Base-by-base conservation (phyloP, 2,797 vertebrate species). In the Anas bahamensis region DNA sequence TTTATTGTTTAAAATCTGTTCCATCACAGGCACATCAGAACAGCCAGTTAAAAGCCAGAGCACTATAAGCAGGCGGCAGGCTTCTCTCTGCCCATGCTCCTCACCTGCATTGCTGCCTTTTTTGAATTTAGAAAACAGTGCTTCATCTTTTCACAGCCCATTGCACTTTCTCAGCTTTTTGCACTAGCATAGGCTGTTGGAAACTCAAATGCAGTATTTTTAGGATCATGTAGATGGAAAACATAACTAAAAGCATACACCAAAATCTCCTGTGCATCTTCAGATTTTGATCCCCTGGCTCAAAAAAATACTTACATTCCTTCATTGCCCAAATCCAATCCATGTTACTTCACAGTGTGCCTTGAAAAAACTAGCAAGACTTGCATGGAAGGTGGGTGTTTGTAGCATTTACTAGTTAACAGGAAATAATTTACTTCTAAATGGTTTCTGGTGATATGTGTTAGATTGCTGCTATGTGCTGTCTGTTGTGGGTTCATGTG, bases 361-460 rank as follows among this genome's bases (percentile, higher is more conserved):
- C 55, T 63, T 83, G 76, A 91, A 94, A 73, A 59, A 69, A 28
- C 57, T 63, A 69, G 18, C 29, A 76, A 63, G 56, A 56, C 26
- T 77, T 81, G 39, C 4, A 3, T 50, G 13, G 64, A 57, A 52
- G 31, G 13, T 80, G 50, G 28, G 8, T 91, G 79, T 94, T 91
- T 71, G 55, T 87, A 55, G 50, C 65, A 81, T 93, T 92, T 85
- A 60, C 55, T 64, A 75, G 61, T 88, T 92, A 94, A 80, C 18
- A 39, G 63, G 84, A 94, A 92, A 81, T 63, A 77, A 89, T 91
- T 97, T 90, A 93, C 33, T 88, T 73, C 55, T 86, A 68, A 89
- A 48, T 79, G 85, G 63, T 95, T 92, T 86, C 82, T 95, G 29
- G 73, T 94, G 53, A 55, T 92, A 66, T 19, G 63, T 21, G n/a